Evolutionary conservation across 2,797 vertebrate genomes (phyloP).

Genomic region (Anniella stebbinsi): DNA sequence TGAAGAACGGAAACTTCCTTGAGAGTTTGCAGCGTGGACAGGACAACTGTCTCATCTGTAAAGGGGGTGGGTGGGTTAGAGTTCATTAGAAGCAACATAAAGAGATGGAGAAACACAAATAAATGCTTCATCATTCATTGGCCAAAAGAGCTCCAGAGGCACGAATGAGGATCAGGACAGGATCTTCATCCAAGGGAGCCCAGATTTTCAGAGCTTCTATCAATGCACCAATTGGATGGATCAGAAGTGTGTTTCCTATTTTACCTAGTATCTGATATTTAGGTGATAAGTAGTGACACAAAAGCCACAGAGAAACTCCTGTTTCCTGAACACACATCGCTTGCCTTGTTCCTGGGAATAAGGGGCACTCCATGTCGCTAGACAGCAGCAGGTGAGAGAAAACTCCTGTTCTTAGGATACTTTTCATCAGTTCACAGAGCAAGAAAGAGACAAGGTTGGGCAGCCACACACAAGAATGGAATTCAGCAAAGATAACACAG

Average conservation of each 20-base stretch:
- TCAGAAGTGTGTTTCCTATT: accelerated
- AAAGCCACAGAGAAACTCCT: no score
- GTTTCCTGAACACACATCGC: neutral
- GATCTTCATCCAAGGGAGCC: neutral
- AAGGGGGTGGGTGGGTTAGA: neutral
- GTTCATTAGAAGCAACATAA: neutral
- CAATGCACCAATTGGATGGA: no score
- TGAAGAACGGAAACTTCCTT: neutral
- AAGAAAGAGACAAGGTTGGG: neutral
- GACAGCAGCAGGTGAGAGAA: neutral
- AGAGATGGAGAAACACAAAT: neutral
- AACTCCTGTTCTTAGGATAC: neutral
- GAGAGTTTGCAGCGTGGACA: neutral
- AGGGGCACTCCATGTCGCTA: neutral
- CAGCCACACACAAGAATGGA: constrained; percentile 4
- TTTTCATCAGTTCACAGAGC: no score
- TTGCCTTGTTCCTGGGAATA: no score
- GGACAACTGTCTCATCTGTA: neutral
- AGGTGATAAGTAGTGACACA: neutral
- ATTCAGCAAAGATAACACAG: constrained; percentile 22
- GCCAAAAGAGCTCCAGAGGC: neutral
- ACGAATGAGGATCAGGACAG: neutral
- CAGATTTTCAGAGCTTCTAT: neutral
- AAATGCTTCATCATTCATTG: neutral
- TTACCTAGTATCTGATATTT: neutral